Evolutionary conservation across 2,797 vertebrate species (phyloP).

Genomic region (Scleropages formosus): DNA sequence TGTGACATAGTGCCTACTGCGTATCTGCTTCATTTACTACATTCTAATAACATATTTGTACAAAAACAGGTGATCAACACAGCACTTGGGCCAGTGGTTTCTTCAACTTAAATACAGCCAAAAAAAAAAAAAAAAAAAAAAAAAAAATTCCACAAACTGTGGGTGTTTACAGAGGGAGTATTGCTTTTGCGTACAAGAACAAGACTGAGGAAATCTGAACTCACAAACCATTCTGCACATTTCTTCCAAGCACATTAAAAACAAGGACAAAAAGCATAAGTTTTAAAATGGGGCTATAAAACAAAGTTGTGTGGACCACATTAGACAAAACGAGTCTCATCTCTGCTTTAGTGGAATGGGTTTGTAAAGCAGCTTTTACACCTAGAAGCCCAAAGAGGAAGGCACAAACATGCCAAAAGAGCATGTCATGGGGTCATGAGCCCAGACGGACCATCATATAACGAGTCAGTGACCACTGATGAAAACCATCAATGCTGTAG

Average conservation of each 20-base stretch:
- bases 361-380: neutral
- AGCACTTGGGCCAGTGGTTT: slow-evolving; percentile 16
- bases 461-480: neutral
- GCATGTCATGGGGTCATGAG: slow-evolving; percentile 7
- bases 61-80: slow-evolving; percentile 20
- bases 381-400: neutral
- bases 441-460: neutral
- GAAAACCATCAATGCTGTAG: neutral
- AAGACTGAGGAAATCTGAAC: neutral
- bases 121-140: slow-evolving; percentile 2
- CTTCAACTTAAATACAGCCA: neutral
- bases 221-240: too few species aligned
- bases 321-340: slow-evolving; percentile 1
- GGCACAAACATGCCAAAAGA: neutral
- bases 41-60: slow-evolving; percentile 20
- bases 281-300: neutral
- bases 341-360: too few species aligned
- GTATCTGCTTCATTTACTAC: slow-evolving; percentile 25
- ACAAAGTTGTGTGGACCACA: neutral
- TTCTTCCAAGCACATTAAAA: slow-evolving; percentile 2
- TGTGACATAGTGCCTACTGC: slow-evolving; percentile 9
- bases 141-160: neutral
- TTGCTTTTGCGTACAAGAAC: slow-evolving; percentile 18
- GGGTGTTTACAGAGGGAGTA: slow-evolving; percentile 16
- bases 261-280: neutral